phyloP scores from a whole-genome alignment of 2,888 invertebrate genomes.

The Tiphia femorata region DNA sequence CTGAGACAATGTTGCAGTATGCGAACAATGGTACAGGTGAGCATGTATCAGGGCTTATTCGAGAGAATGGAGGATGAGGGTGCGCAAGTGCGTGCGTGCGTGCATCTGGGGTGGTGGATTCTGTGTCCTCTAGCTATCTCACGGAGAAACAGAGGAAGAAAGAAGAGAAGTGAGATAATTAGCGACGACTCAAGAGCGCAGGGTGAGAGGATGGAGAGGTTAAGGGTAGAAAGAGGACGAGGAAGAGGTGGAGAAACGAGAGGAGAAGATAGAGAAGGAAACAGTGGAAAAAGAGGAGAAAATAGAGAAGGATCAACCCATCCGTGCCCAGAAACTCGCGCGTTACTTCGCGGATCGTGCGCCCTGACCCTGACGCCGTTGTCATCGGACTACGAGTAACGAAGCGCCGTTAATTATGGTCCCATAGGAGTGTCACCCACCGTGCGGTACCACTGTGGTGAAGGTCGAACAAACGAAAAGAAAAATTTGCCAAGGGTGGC shows the following conservation, averaged over 20 bases:
- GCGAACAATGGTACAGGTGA: slow-evolving; percentile 36
- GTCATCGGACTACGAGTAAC: slow-evolving; percentile 23
- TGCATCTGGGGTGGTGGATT: slow-evolving; percentile 4
- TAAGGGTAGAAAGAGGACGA: background rate
- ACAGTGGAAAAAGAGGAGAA: background rate
- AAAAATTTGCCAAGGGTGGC: slow-evolving; percentile 7
- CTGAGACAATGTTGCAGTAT: slow-evolving; percentile 42
- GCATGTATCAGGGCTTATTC: slow-evolving; percentile 35
- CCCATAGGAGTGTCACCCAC: slow-evolving; percentile 19
- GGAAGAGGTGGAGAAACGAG: slow-evolving; percentile 11
- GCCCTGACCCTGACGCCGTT: slow-evolving; percentile 22
- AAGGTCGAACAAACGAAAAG: slow-evolving; percentile 1
- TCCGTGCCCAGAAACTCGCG: slow-evolving; percentile 22
- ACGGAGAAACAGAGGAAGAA: background rate
- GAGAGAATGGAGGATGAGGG: slow-evolving; percentile 14
- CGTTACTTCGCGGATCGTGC: slow-evolving; percentile 32
- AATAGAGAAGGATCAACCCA: background rate
- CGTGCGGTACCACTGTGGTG: slow-evolving; percentile 7
- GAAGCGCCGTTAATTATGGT: slow-evolving; percentile 38
- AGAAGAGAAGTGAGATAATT: slow-evolving; percentile 35
- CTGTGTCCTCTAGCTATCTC: too few species aligned
- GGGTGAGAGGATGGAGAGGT: slow-evolving; percentile 5
- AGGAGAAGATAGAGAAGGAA: background rate
- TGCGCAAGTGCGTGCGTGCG: slow-evolving; percentile 20
- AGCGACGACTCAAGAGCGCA: slow-evolving; percentile 10